phyloP scores from a whole-genome alignment of 2,888 invertebrate genomes.

The Gnatocerus cornutus region DNA sequence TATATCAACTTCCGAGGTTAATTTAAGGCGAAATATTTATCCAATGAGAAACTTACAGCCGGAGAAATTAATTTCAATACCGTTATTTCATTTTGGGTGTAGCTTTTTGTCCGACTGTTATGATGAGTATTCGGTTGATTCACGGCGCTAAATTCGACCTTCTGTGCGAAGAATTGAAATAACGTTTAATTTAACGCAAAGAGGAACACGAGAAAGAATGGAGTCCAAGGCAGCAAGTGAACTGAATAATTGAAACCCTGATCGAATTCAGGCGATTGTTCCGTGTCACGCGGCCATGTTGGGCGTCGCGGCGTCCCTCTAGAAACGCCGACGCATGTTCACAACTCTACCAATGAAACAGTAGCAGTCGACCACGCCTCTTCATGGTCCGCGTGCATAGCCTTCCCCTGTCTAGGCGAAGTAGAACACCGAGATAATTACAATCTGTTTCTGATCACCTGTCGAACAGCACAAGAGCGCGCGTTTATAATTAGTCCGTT shows the following conservation, averaged over 20 bases:
- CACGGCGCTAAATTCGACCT: background rate
- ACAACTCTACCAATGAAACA: conserved; percentile 61
- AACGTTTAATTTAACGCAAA: conserved; percentile 4
- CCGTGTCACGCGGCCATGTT: conserved; percentile 56
- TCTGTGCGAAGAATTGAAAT: background rate
- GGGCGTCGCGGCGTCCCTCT: conserved; percentile 64
- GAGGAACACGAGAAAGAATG: conserved; percentile 5
- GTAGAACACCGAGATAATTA: conserved; percentile 53
- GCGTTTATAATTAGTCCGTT: conserved; percentile 40
- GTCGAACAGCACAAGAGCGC: conserved; percentile 27
- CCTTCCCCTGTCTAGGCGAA: conserved; percentile 62
- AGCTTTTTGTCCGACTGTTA: background rate
- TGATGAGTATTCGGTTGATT: too few relatives aligned
- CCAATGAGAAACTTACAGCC: conserved; percentile 4
- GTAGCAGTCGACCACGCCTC: conserved; percentile 60
- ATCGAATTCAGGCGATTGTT: conserved; percentile 15
- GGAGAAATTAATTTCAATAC: background rate
- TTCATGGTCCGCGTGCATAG: conserved; percentile 52
- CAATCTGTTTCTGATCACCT: conserved; percentile 43
- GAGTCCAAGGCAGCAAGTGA: conserved; percentile 9
- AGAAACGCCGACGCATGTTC: conserved; percentile 62
- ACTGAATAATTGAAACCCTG: conserved; percentile 24
- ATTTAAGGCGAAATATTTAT: conserved; percentile 28
- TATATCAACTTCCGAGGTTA: conserved; percentile 35
- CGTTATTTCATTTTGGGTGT: background rate